Percentiles rank a stretch among this genome's conserved stretches.
Conservation (phyloP, 2,888 invertebrate species). For the Pristionchus fissidentatus region DNA sequence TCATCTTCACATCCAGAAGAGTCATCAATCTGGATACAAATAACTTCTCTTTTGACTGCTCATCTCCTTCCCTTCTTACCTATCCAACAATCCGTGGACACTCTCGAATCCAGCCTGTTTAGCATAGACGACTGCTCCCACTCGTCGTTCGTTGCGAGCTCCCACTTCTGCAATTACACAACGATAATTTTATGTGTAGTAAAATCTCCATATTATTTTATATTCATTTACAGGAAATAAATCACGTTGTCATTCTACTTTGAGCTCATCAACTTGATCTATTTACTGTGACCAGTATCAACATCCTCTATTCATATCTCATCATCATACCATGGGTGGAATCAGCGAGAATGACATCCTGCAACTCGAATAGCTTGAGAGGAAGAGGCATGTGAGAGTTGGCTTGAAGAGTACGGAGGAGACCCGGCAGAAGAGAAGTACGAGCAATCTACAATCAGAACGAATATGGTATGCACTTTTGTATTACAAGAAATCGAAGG, state of each 20-base stretch:
- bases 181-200: background rate
- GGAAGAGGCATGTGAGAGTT: conserved; percentile 97
- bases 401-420: conserved; percentile 91
- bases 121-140: conserved; percentile 93
- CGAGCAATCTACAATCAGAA: conserved; percentile 81
- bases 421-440: conserved; percentile 89
- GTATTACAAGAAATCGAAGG: too few relatives aligned
- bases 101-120: conserved; percentile 93
- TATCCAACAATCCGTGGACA: conserved; percentile 94
- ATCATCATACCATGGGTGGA: conserved; percentile 76
- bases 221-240: background rate
- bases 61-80: conserved; percentile 81
- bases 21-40: conserved; percentile 83
- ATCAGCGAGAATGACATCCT: conserved; percentile 91
- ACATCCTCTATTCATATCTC: background rate
- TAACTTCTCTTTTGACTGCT: background rate
- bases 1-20: conserved; percentile 84
- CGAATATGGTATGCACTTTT: too few relatives aligned
- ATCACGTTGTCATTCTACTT: background rate
- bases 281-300: background rate
- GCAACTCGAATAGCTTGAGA: conserved; percentile 93
- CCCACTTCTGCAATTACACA: conserved; percentile 89
- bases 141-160: conserved; percentile 88
- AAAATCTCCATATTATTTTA: background rate
- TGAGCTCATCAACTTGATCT: background rate